phyloP scores from a whole-genome alignment of 1,140 invertebrate species.

The Lucilia cuprina region DNA sequence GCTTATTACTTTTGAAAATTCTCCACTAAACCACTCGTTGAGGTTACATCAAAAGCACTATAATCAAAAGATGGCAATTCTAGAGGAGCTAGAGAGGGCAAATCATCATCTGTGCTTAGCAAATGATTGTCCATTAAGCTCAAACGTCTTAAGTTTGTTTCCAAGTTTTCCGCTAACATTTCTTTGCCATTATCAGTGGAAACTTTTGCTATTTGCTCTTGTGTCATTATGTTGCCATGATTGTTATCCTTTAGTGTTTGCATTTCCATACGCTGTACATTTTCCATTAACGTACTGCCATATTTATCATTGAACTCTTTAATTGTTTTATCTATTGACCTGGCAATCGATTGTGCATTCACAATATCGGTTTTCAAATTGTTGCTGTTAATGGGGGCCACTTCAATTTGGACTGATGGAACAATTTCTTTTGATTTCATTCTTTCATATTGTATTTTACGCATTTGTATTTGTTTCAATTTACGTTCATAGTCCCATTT shows the following conservation, averaged over 20 bases:
- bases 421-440: slow-evolving; percentile 55
- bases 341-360: slow-evolving; percentile 55
- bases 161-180: neutral
- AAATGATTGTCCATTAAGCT: slow-evolving; percentile 11
- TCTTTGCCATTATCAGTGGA: neutral
- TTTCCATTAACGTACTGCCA: slow-evolving; percentile 36
- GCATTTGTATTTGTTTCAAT: slow-evolving; percentile 53
- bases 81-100: slow-evolving; percentile 49
- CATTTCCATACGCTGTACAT: neutral
- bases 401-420: slow-evolving; percentile 48
- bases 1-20: slow-evolving; percentile 52
- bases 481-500: slow-evolving; percentile 55
- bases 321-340: slow-evolving; percentile 58
- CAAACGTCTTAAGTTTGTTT: neutral
- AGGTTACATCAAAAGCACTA: slow-evolving; percentile 46
- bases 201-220: neutral
- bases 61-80: slow-evolving; percentile 58
- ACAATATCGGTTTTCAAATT: slow-evolving; percentile 44
- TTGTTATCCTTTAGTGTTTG: neutral
- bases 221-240: neutral
- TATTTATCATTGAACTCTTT: slow-evolving; percentile 58
- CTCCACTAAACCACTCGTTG: slow-evolving; percentile 46
- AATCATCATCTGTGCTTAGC: slow-evolving; percentile 8
- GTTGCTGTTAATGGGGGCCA: slow-evolving; percentile 42
- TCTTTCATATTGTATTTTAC: slow-evolving; percentile 53